Base-by-base conservation (phyloP, 1,140 invertebrate species). In the Dolichoris vasculosae region DNA sequence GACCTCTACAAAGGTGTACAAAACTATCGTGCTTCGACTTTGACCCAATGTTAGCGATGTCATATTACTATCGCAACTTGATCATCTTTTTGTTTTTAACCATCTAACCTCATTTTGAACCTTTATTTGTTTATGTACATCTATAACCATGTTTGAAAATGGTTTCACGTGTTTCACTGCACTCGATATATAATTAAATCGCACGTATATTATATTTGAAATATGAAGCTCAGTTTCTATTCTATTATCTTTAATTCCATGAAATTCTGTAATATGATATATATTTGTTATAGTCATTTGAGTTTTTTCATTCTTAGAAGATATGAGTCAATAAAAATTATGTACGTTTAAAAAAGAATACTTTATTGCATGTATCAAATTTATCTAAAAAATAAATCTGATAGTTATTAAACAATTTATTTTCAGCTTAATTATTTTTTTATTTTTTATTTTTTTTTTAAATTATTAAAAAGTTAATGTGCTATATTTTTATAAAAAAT, bases 91-190 rank as follows among this genome's bases (percentile, higher is more conserved):
- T 8, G 11, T 46, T 48, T 75, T 26, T 38, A 32, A 69, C 26
- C 64, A 13, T 7, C 79, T 30, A 81, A 81, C 79, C 79, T 82
- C 38, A 63, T 67, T 82, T 71, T 32, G 32, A 55, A 51, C 64
- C 32, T 67, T 71, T 69, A 69, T 69, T 71, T 69, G 40, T 69
- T 82, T 75, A 43, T 71, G 46, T 79, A 64, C 35, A 35, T 43
- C 38, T 30, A n/a, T 64, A 78, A 59, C 35, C 64, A 48, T 73
- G 73, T 69, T 82, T 82, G 32, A 82, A 82, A 83, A 46, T 59
- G 17, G 13, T 7, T n/a, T 8, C n/a, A 23, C 32, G 71, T 30
- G 82, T 71, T n/a, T 38, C 69, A 55, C 55, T 23, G 9, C 26
- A 35, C 17, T 3, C 3, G 4, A 69, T 4, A 15, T 15, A 20